Evolutionary conservation across 2,888 invertebrate genomes (phyloP).

Genomic region (Diplolepis rosae): DNA sequence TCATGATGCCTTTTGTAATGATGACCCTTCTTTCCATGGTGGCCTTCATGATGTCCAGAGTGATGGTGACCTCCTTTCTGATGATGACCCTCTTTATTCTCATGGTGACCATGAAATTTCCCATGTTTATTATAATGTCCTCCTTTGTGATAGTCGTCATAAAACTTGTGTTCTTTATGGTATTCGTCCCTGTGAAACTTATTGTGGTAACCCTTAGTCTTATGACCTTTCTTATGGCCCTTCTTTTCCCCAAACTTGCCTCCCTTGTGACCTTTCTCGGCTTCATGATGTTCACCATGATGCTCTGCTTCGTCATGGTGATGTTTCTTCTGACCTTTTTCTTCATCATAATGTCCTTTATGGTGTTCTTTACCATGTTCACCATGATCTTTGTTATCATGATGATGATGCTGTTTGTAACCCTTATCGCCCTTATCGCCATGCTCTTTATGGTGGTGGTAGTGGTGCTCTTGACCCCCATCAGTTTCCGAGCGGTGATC

Average conservation of each 20-base stretch:
- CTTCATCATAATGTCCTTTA: constrained; percentile 78
- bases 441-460: constrained; percentile 81
- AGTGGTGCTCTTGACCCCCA: constrained; percentile 82
- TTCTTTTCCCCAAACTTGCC: constrained; percentile 84
- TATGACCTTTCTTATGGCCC: constrained; percentile 85
- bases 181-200: constrained; percentile 87
- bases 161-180: constrained; percentile 86
- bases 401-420: constrained; percentile 84
- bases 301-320: constrained; percentile 80
- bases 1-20: constrained; percentile 81
- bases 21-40: constrained; percentile 80
- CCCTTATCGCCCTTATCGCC: constrained; percentile 88
- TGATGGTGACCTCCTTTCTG: constrained; percentile 81
- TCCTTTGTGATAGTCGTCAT: constrained; percentile 83
- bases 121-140: constrained; percentile 83
- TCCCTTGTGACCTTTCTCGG: constrained; percentile 81
- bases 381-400: constrained; percentile 79
- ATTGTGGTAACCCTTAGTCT: constrained; percentile 86
- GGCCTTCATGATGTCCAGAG: constrained; percentile 78
- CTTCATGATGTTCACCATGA: constrained; percentile 80
- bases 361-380: constrained; percentile 78
- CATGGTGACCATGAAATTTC: constrained; percentile 80
- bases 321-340: constrained; percentile 79
- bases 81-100: constrained; percentile 78
- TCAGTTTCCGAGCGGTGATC: constrained; percentile 78